These are phyloP conservation scores for Tenodera sinensis DNA, from an alignment of 2,888 invertebrate species.

Conservation along the genomic window DNA sequence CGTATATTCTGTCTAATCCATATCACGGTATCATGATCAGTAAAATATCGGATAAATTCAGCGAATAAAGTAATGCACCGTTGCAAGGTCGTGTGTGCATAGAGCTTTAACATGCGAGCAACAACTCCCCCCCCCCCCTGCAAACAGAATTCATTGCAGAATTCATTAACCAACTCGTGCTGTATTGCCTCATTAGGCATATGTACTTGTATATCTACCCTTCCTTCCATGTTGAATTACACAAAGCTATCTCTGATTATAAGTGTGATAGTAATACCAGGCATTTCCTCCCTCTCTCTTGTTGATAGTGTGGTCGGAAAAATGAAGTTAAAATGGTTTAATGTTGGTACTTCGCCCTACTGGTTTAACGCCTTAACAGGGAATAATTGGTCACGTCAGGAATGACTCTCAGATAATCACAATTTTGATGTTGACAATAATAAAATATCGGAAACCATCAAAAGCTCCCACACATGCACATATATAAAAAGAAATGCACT, in stretches of 20 bases:
- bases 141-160: background rate
- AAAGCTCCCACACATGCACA: background rate
- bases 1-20: background rate
- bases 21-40: background rate
- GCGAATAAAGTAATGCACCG: background rate
- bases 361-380: background rate
- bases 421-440: slow-evolving; percentile 14
- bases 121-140: background rate
- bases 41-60: background rate
- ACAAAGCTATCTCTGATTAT: background rate
- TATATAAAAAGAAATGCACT: background rate
- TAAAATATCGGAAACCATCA: slow-evolving; percentile 6
- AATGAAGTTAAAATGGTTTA: background rate
- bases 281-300: background rate
- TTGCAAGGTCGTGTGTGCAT: background rate
- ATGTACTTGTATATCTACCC: background rate
- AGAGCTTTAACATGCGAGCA: background rate
- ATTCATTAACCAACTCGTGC: background rate
- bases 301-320: background rate
- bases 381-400: background rate
- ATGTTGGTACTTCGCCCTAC: background rate
- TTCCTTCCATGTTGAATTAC: background rate
- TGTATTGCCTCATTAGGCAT: background rate
- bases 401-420: background rate
- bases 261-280: background rate